Conservation (phyloP, 2,113 vertebrate species). For the Trichomycterus rosablanca region DNA sequence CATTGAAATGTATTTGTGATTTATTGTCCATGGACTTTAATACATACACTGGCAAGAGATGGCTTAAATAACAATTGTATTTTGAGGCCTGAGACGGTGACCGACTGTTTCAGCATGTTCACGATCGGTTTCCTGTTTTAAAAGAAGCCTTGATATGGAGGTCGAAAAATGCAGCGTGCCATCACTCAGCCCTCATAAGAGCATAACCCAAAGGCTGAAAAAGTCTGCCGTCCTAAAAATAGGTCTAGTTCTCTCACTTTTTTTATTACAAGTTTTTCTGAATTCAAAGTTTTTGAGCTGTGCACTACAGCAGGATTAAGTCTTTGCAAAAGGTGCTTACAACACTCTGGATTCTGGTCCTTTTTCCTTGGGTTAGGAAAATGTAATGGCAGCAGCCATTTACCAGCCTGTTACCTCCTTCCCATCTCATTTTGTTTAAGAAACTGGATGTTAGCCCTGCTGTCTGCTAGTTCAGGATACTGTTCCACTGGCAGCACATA, state of each 20-base stretch:
- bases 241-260: constrained; percentile 26
- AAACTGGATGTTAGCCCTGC: constrained; percentile 91
- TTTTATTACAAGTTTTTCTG: constrained; percentile 37
- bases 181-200: constrained; percentile 5
- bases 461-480: constrained; percentile 88
- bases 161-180: constrained; percentile 22
- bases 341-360: constrained; percentile 27
- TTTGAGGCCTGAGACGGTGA: constrained; percentile 60
- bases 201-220: constrained; percentile 71
- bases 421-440: constrained; percentile 93
- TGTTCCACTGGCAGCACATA: constrained; percentile 86
- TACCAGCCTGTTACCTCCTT: constrained; percentile 83
- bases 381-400: constrained; percentile 9
- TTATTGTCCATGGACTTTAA: constrained; percentile 22
- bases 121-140: constrained; percentile 51
- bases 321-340: constrained; percentile 30
- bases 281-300: constrained; percentile 38
- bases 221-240: constrained; percentile 43
- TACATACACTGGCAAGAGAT: constrained; percentile 26
- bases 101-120: constrained; percentile 50
- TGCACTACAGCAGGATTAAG: constrained; percentile 35
- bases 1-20: constrained; percentile 55
- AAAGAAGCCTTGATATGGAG: constrained; percentile 21
- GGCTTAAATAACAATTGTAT: constrained; percentile 12
- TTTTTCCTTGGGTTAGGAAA: constrained; percentile 30